Percentiles rank a stretch among this genome's conserved stretches.
Evolutionary conservation across 2,113 vertebrate species (phyloP).

Genomic region (Pycnonotus jocosus): DNA sequence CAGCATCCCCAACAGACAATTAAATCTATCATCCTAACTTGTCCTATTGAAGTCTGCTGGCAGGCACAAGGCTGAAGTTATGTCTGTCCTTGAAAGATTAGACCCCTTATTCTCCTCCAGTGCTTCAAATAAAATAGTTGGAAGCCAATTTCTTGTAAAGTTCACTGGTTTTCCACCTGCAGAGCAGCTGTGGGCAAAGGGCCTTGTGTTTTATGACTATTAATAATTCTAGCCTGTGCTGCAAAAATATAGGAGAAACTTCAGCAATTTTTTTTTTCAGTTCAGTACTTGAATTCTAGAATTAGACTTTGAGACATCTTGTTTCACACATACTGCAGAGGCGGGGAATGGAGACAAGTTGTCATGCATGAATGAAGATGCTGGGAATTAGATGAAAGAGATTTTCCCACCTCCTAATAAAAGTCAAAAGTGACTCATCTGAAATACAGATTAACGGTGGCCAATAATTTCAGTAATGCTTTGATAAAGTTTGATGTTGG

Average conservation of each 20-base stretch:
- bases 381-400: conserved; percentile 53
- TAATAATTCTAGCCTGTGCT: conserved; percentile 40
- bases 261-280: conserved; percentile 51
- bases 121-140: conserved; percentile 40
- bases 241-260: conserved; percentile 30
- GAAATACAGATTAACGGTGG: conserved; percentile 57
- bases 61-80: conserved; percentile 25
- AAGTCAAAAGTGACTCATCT: conserved; percentile 67
- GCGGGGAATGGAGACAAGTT: conserved; percentile 47
- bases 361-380: conserved; percentile 58
- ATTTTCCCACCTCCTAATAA: conserved; percentile 63
- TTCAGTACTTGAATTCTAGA: conserved; percentile 47
- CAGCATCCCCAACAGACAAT: not conserved
- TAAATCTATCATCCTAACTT: not conserved
- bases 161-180: conserved; percentile 13
- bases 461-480: conserved; percentile 43
- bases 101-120: conserved; percentile 6
- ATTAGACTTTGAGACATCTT: conserved; percentile 65
- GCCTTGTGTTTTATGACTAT: conserved; percentile 38
- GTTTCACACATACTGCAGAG: conserved; percentile 52
- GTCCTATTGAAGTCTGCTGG: not conserved
- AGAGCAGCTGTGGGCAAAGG: conserved; percentile 31
- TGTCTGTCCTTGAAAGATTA: conserved; percentile 29
- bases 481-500: conserved; percentile 14
- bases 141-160: conserved; percentile 45